A percentile compares a stretch with the other conserved stretches of the same genome.
Evolutionary conservation across 1,140 invertebrate species (phyloP).

Genomic region (Vanessa tameamea): DNA sequence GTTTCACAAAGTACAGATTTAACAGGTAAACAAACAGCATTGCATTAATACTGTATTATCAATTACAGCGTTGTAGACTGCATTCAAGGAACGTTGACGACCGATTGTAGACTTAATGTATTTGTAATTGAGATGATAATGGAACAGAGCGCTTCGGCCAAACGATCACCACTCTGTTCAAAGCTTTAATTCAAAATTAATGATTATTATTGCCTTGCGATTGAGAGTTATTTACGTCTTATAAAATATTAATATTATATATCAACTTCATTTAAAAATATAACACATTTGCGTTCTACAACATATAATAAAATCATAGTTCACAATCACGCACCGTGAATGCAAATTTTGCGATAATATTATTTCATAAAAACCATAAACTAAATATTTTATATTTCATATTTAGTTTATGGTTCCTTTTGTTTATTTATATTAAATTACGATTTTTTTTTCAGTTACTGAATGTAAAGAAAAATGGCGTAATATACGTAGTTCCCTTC

Average conservation of each 20-base stretch:
- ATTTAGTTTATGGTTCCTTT: too few species aligned
- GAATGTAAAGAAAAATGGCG: constrained; percentile 57
- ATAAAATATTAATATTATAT: not conserved
- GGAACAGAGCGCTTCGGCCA: not conserved
- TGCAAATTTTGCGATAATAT: not conserved
- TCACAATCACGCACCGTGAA: not conserved
- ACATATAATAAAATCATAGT: not conserved
- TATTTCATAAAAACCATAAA: too few species aligned
- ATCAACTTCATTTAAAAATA: too few species aligned
- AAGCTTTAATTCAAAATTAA: constrained; percentile 10
- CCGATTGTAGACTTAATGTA: not conserved
- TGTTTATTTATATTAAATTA: not conserved
- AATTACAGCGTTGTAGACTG: not conserved
- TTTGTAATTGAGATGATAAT: constrained; percentile 1
- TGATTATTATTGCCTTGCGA: constrained; percentile 10
- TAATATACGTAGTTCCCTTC: constrained; percentile 49
- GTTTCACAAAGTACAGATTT: constrained; percentile 38
- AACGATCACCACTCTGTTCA: not conserved
- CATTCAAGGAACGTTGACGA: not conserved
- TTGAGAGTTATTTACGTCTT: not conserved
- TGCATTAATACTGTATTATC: constrained; percentile 7
- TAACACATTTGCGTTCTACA: too few species aligned
- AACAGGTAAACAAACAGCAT: constrained; percentile 25
- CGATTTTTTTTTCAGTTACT: constrained; percentile 41
- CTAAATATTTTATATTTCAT: not conserved